Percentiles rank a stretch among this genome's conserved stretches.
Conservation (phyloP, 2,797 vertebrate genomes). For the Acanthornis magna region DNA sequence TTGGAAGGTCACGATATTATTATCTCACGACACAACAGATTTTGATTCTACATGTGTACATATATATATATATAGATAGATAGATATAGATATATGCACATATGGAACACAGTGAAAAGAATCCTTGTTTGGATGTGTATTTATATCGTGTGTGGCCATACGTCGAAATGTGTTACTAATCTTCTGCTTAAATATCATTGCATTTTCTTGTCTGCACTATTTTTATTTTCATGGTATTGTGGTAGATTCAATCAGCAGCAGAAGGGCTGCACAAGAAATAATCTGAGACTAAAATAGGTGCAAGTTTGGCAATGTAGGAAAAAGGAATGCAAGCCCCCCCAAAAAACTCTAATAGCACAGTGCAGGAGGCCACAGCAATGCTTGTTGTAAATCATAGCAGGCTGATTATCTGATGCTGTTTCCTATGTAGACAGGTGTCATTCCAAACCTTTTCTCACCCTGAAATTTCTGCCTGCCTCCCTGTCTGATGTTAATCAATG, state of each 20-base stretch:
- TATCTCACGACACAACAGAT: background rate
- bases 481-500: background rate
- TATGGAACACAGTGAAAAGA: background rate
- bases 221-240: background rate
- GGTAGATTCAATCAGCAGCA: background rate
- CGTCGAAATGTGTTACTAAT: background rate
- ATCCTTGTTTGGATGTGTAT: background rate
- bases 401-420: background rate
- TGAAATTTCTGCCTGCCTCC: background rate
- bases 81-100: accelerated
- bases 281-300: background rate
- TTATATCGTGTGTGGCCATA: background rate
- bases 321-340: background rate
- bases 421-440: background rate
- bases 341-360: background rate
- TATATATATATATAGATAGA: accelerated
- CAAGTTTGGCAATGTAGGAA: background rate
- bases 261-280: background rate
- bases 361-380: background rate
- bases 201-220: background rate
- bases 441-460: background rate
- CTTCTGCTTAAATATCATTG: background rate
- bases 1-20: background rate
- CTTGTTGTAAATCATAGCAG: background rate
- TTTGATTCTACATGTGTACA: background rate